Percentiles rank a stretch among this genome's conserved stretches.
Evolutionary conservation across 2,888 invertebrate species (phyloP).

Genomic region (Prionchulus punctatus): DNA sequence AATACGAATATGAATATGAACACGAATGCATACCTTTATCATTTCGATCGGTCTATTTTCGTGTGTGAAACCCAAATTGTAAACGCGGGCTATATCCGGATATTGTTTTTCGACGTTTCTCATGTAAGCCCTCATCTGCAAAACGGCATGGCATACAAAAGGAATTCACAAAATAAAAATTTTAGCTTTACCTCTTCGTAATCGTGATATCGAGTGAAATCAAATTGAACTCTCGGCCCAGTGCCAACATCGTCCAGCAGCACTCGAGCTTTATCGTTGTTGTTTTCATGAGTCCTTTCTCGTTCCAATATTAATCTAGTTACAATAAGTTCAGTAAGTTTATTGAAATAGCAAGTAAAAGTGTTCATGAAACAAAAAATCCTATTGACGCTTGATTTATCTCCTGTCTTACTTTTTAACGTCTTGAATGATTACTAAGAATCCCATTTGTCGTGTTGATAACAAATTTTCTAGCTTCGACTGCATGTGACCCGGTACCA

Average conservation of each 20-base stretch:
- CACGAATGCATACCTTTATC: constrained; percentile 19
- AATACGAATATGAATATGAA: too few species aligned
- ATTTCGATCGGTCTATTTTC: constrained; percentile 25
- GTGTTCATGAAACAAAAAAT: too few species aligned
- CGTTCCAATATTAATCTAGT: too few species aligned
- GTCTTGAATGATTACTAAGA: not conserved
- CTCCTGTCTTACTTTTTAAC: constrained; percentile 1
- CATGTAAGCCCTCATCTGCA: constrained; percentile 25
- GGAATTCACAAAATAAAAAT: not conserved
- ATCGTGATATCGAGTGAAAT: not conserved
- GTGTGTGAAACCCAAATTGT: constrained; percentile 23
- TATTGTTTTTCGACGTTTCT: constrained; percentile 20
- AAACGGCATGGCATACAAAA: constrained; percentile 11
- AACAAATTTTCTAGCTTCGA: not conserved
- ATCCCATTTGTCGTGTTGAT: not conserved
- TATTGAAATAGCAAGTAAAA: too few species aligned
- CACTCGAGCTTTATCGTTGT: too few species aligned
- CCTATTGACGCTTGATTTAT: too few species aligned
- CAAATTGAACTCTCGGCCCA: not conserved
- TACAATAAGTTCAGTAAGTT: too few species aligned
- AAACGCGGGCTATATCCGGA: constrained; percentile 21
- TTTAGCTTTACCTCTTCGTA: not conserved
- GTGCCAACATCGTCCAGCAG: not conserved
- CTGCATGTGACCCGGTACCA: not conserved
- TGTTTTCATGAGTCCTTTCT: too few species aligned